Evolutionary conservation across 2,888 invertebrate genomes (phyloP).

Genomic region (Brachylomia viminalis): DNA sequence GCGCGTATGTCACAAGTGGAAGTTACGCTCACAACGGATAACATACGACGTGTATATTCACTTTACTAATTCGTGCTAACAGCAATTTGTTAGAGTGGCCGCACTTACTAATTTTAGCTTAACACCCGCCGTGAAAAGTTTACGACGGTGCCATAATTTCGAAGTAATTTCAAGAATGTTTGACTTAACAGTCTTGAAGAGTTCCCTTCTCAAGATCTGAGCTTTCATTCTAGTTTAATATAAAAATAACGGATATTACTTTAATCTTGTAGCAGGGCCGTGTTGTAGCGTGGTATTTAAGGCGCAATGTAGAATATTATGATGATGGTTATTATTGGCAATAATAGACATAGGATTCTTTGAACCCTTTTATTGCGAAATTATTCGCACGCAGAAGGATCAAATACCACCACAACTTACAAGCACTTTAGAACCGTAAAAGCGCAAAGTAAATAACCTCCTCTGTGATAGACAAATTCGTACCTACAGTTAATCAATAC

Average conservation of each 20-base stretch:
- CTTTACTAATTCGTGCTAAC: conserved; percentile 86
- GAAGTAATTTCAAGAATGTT: conserved; percentile 88
- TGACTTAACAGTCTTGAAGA: conserved; percentile 83
- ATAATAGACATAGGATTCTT: conserved; percentile 17
- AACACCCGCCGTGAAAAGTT: conserved; percentile 86
- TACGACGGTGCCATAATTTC: conserved; percentile 88
- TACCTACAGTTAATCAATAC: conserved; percentile 59
- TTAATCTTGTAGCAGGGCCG: conserved; percentile 55
- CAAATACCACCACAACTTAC: not conserved
- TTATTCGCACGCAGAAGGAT: conserved; percentile 1
- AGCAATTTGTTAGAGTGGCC: conserved; percentile 86
- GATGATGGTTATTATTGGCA: conserved; percentile 28
- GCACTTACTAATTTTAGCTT: conserved; percentile 88
- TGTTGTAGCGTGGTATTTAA: conserved; percentile 56
- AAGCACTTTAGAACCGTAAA: conserved; percentile 18
- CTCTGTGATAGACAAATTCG: conserved; percentile 43
- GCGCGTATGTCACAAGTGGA: conserved; percentile 80
- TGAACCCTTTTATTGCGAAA: conserved; percentile 1
- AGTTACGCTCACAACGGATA: conserved; percentile 74
- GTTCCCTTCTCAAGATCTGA: conserved; percentile 80
- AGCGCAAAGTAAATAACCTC: not conserved
- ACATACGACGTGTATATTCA: conserved; percentile 83
- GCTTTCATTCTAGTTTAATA: conserved; percentile 81
- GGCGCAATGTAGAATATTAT: conserved; percentile 47
- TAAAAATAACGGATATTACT: conserved; percentile 69